These are phyloP conservation scores for Hemiprocne comata DNA, from an alignment of 2,113 vertebrate genomes.

Conservation along the genomic window DNA sequence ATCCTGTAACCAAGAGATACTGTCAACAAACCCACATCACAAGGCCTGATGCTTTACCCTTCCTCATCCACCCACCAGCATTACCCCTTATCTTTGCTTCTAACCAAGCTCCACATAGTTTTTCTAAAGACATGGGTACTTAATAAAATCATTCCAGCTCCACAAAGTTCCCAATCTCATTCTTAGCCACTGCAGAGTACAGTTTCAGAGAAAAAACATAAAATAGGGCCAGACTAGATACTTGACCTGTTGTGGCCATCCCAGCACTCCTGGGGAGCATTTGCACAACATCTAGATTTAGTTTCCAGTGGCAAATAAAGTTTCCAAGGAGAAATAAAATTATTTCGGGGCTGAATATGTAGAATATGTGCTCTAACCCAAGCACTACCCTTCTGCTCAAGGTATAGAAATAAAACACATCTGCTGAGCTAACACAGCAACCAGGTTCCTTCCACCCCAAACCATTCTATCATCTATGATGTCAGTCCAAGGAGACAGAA, in stretches of 20 bases:
- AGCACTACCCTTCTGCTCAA: accelerated
- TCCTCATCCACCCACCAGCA: neutral
- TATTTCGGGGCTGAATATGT: accelerated
- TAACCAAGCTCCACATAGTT: neutral
- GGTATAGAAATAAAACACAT: accelerated
- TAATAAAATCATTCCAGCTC: neutral
- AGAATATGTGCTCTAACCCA: too few relatives aligned
- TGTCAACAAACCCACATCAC: conserved; percentile 45
- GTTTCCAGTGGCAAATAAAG: neutral
- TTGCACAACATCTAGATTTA: accelerated
- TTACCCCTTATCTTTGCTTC: neutral
- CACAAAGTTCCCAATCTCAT: accelerated
- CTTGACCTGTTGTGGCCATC: neutral
- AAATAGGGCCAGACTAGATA: neutral
- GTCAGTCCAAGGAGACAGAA: accelerated
- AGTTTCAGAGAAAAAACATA: neutral
- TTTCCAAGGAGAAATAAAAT: neutral
- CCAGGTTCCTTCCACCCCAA: too few relatives aligned
- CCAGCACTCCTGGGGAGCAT: neutral
- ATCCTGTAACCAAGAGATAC: conserved; percentile 13
- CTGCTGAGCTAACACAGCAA: neutral
- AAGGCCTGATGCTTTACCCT: neutral
- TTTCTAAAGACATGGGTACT: too few relatives aligned
- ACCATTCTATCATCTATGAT: too few relatives aligned
- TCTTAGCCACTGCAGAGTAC: accelerated